Conservation (phyloP, 2,113 vertebrate species). For the Callospermophilus lateralis region DNA sequence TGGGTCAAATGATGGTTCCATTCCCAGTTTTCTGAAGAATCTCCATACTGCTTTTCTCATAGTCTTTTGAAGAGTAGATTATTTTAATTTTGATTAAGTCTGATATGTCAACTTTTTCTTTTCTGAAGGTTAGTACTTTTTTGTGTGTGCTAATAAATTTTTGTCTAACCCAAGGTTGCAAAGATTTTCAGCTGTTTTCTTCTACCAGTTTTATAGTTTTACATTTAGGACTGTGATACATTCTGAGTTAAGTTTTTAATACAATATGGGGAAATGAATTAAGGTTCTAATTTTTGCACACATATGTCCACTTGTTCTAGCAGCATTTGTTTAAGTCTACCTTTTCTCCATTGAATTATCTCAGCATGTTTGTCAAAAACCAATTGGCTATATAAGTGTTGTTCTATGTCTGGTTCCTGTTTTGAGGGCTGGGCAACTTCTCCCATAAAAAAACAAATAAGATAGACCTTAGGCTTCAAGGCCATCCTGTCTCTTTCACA, state of each 20-base stretch:
- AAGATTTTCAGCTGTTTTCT: not conserved
- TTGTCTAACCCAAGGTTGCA: not conserved
- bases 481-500: not conserved
- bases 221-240: not conserved
- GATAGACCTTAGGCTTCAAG: not conserved
- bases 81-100: not conserved
- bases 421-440: not conserved
- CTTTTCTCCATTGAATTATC: not conserved
- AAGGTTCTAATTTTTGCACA: conserved; percentile 16
- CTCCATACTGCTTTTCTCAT: not conserved
- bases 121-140: not conserved
- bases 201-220: not conserved
- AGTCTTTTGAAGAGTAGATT: not conserved
- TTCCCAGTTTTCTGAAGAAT: too few relatives aligned
- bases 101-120: not conserved
- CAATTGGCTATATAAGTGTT: not conserved
- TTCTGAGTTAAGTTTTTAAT: not conserved
- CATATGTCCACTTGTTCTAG: not conserved
- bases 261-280: not conserved
- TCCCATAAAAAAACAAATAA: not conserved
- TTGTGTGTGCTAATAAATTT: not conserved
- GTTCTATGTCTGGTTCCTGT: not conserved
- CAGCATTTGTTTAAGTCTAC: not conserved
- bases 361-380: not conserved
- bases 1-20: too few relatives aligned